phyloP scores from a whole-genome alignment of 2,888 invertebrate genomes.

The Chymomyza fuscimana region DNA sequence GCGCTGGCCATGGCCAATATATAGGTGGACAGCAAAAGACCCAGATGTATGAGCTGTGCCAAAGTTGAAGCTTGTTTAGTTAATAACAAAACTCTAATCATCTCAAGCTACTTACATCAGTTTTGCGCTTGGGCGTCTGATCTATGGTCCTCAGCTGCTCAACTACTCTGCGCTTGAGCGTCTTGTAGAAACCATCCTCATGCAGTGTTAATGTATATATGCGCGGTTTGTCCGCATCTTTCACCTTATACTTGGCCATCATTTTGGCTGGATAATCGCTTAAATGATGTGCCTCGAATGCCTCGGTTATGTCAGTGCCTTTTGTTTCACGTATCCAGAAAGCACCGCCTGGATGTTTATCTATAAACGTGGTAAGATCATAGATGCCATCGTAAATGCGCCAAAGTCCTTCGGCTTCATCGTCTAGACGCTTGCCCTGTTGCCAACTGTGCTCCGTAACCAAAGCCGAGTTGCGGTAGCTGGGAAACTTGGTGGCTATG shows the following conservation, averaged over 20 bases:
- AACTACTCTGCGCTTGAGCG: slow-evolving; percentile 83
- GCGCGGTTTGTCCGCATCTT: slow-evolving; percentile 83
- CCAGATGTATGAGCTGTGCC: slow-evolving; percentile 77
- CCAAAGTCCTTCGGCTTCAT: slow-evolving; percentile 90
- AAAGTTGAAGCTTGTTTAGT: neutral
- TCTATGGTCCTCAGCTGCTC: slow-evolving; percentile 82
- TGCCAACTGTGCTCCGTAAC: slow-evolving; percentile 82
- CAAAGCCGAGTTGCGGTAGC: slow-evolving; percentile 73
- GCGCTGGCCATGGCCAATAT: slow-evolving; percentile 77
- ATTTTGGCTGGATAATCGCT: slow-evolving; percentile 82
- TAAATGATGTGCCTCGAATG: slow-evolving; percentile 88
- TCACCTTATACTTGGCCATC: slow-evolving; percentile 84
- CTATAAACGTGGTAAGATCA: slow-evolving; percentile 89
- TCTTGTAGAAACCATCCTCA: slow-evolving; percentile 87
- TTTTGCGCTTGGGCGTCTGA: slow-evolving; percentile 71
- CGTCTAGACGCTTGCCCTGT: slow-evolving; percentile 84
- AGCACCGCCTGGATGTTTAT: slow-evolving; percentile 91
- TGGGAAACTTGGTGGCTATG: slow-evolving; percentile 78
- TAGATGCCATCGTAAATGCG: slow-evolving; percentile 88
- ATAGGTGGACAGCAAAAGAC: slow-evolving; percentile 77
- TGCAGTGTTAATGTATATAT: slow-evolving; percentile 87
- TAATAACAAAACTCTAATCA: neutral
- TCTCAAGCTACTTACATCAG: slow-evolving; percentile 73
- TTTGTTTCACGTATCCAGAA: slow-evolving; percentile 87
- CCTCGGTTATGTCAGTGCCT: slow-evolving; percentile 90